These are phyloP conservation scores for Acinonyx jubatus DNA, from an alignment of 2,113 vertebrate species.

Conservation along the genomic window DNA sequence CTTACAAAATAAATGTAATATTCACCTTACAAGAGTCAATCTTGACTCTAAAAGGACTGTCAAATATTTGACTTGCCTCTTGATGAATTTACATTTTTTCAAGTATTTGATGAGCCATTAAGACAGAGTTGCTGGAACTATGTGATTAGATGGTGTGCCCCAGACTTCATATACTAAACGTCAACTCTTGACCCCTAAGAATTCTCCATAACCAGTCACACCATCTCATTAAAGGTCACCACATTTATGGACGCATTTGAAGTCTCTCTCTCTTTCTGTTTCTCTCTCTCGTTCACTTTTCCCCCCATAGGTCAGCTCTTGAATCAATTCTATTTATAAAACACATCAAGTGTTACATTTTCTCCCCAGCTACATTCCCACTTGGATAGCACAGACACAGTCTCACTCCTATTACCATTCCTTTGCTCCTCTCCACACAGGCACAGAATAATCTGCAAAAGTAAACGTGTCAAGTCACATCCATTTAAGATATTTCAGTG, in stretches of 20 bases:
- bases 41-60: not conserved
- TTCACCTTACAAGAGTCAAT: too few species aligned
- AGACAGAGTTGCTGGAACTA: not conserved
- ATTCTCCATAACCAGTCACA: too few species aligned
- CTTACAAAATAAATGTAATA: not conserved
- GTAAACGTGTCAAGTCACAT: not conserved
- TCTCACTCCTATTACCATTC: not conserved
- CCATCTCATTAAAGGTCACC: not conserved
- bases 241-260: not conserved
- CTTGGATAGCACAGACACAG: not conserved
- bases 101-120: not conserved
- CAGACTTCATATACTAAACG: not conserved
- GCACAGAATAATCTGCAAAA: not conserved
- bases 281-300: not conserved
- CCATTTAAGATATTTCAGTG: not conserved
- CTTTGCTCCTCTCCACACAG: not conserved
- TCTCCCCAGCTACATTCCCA: not conserved
- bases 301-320: not conserved
- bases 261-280: too few species aligned
- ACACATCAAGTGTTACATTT: accelerated
- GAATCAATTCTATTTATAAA: not conserved
- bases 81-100: not conserved
- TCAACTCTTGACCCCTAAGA: not conserved
- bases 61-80: not conserved
- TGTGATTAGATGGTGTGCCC: not conserved